Evolutionary conservation across 1,140 invertebrate species (phyloP).

Genomic region (Callitettix versicolor): DNA sequence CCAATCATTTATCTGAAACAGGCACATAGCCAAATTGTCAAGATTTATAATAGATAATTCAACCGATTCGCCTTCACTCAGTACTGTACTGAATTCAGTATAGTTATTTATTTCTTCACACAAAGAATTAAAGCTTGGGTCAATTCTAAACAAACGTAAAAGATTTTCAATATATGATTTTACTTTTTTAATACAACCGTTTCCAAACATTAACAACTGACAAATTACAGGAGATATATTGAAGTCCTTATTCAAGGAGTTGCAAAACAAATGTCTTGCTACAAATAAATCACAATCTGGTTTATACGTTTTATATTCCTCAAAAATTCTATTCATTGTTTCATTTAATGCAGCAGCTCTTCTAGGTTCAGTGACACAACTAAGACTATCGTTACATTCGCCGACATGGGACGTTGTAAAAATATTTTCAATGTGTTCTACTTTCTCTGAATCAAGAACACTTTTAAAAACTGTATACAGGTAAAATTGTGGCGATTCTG

Average conservation of each 20-base stretch:
- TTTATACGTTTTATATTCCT: no score
- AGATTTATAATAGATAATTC: not conserved
- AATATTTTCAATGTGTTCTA: not conserved
- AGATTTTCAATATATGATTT: not conserved
- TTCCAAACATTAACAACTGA: conserved; percentile 12
- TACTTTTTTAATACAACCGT: not conserved
- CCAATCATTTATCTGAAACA: conserved; percentile 20
- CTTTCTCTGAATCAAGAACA: not conserved
- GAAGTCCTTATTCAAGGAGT: conserved; percentile 7
- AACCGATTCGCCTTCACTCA: no score
- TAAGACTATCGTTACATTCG: no score
- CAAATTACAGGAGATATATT: not conserved
- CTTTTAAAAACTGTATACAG: not conserved
- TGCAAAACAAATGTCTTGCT: not conserved
- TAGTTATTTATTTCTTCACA: no score
- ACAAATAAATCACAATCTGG: not conserved
- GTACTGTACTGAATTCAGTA: no score
- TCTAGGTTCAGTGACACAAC: no score
- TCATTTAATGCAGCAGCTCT: no score
- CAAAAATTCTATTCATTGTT: no score
- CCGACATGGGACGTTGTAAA: no score
- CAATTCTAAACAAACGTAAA: not conserved
- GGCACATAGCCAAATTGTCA: conserved; percentile 1
- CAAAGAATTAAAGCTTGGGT: not conserved
- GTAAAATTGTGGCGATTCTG: not conserved